phyloP scores from a whole-genome alignment of 2,888 invertebrate genomes.

The Lepidocyrtoides sp. region DNA sequence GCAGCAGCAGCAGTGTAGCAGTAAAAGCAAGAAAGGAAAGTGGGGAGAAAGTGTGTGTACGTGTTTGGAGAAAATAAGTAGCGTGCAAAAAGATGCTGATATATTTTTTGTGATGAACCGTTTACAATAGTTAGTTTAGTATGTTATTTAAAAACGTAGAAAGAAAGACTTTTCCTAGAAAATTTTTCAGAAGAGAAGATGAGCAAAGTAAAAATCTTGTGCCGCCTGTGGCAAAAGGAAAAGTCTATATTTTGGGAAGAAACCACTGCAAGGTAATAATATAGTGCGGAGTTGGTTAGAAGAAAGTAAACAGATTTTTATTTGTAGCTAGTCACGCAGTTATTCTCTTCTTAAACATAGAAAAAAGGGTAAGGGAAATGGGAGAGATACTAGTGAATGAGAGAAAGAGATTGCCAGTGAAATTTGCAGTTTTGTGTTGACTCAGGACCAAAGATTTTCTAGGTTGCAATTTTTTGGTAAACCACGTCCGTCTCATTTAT shows the following conservation, averaged over 20 bases:
- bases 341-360: constrained; percentile 12
- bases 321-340: constrained; percentile 46
- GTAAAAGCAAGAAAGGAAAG: constrained; percentile 20
- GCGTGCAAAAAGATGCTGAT: too few species aligned
- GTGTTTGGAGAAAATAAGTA: not conserved
- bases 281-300: not conserved
- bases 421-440: not conserved
- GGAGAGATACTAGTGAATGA: not conserved
- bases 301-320: constrained; percentile 10
- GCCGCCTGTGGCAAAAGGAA: not conserved
- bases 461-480: constrained; percentile 78
- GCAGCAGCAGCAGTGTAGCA: not conserved
- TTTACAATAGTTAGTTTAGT: not conserved
- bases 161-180: not conserved
- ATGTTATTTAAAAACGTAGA: not conserved
- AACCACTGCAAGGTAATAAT: not conserved
- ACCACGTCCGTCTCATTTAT: constrained; percentile 81
- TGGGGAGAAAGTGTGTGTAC: constrained; percentile 1
- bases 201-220: not conserved
- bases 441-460: not conserved
- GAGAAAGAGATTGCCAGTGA: not conserved
- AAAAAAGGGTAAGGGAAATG: not conserved
- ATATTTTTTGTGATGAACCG: not conserved
- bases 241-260: not conserved
- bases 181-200: not conserved